Percentiles rank a stretch among this genome's conserved stretches.
Evolutionary conservation across 2,113 vertebrate genomes (phyloP).

Genomic region (Alosa alosa): DNA sequence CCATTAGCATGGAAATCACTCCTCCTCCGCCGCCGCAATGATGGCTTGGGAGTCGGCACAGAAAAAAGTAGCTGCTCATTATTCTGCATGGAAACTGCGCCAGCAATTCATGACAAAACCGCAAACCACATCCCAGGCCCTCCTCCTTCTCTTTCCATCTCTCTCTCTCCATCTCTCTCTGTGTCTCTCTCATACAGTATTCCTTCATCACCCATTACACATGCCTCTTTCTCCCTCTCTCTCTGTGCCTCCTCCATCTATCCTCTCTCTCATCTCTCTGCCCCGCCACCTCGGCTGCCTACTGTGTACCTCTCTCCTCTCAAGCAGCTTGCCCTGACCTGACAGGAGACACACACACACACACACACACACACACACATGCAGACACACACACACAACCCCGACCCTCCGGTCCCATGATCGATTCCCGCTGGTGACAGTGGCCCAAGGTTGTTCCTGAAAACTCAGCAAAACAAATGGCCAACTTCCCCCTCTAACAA

Average conservation of each 20-base stretch:
- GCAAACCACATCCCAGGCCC: slow-evolving; percentile 48
- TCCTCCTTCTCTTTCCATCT: slow-evolving; percentile 15
- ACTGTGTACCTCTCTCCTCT: neutral
- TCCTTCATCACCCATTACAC: slow-evolving; percentile 9
- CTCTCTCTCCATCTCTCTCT: neutral
- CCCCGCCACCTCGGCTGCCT: too few relatives aligned
- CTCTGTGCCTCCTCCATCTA: neutral
- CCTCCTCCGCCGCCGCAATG: slow-evolving; percentile 48
- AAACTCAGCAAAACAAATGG: slow-evolving; percentile 9
- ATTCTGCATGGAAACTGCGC: too few relatives aligned
- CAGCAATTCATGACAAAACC: slow-evolving; percentile 61
- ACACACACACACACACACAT: neutral
- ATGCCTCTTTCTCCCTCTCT: neutral
- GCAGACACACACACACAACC: neutral
- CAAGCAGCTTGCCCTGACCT: neutral
- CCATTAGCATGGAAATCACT: slow-evolving; percentile 77
- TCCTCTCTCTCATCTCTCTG: neutral
- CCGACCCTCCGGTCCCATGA: neutral
- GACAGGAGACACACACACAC: neutral
- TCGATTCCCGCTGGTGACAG: neutral
- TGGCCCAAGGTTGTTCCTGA: slow-evolving; percentile 10
- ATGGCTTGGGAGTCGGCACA: slow-evolving; percentile 56
- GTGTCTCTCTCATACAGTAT: neutral
- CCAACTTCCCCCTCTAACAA: neutral
- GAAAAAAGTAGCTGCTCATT: too few relatives aligned